Evolutionary conservation across 1,140 invertebrate genomes (phyloP), one percentile per base, ranked within the genome.

Genomic region (Diorhabda carinulata): DNA sequence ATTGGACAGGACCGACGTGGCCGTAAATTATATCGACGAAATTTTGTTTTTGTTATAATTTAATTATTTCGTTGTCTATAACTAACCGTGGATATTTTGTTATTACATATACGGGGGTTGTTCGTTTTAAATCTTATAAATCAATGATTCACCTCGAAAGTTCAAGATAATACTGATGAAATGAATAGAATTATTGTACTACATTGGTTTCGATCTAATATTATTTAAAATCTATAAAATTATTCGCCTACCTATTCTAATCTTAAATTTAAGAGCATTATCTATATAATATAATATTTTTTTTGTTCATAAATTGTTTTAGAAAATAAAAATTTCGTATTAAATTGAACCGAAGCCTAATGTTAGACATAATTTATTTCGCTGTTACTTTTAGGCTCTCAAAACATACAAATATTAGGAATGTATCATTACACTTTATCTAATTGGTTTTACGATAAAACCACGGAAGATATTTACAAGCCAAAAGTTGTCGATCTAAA

Each of bases 211-310:
- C 25, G 42, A 8, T 44, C 61, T 62, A 62, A 43, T n/a, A 43
- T 60, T 60, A 25, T 52, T 52, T 52, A 52, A 52, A 62, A 43
- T 62, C 61, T 62, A 62, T 62, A 62, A 62, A 62, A 62, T 62
- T 62, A 62, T 62, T 62, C 44, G 61, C 41, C 61, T 62, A 62
- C 61, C 61, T 62, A 43, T 43, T 43, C 61, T 47, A 43, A 44
- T 25, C 42, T 62, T 62, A 43, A 7, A 62, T 43, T n/a, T 52
- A 8, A 52, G 47, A 52, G 47, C 47, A 52, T 52, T 52, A 52
- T 52, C n/a, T n/a, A 52, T 52, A 52, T 52, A 52, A 52, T 52
- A 52, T 52, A 52, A 52, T 52, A 52, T 8, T 8, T 52, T 52
- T 52, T 8, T 52, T 4, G n/a, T 52, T 8, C n/a, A 62, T 62